Base-by-base conservation (phyloP, 2,888 invertebrate genomes). In the Pammene aurita region DNA sequence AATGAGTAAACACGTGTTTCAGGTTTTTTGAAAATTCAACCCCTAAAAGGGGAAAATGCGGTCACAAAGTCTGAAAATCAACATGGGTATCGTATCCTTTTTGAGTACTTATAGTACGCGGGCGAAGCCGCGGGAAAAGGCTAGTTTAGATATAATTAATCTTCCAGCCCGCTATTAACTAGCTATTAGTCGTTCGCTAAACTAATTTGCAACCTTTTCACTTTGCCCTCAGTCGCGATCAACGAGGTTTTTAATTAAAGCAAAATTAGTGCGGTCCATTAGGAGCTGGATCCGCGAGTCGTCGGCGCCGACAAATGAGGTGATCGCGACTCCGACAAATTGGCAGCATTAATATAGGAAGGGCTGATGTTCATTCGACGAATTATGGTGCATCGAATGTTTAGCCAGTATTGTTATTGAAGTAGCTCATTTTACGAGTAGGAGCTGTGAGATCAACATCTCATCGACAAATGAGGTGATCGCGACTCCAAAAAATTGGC, bases 401-500 rank as follows among this genome's bases (percentile, higher is more conserved):
- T 68, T 16, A 38, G 14, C 38, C 9, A 9, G 6, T 9, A 38
- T 26, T 26, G 26, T 5, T 9, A 38, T 26, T 26, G 26, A 26
- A 26, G 1, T 26, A 1, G 26, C 26, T 26, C 26, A 4, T 26
- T 26, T 26, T 26, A 26, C 2, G 4, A 26, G 26, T 26, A 26
- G 26, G 4, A 26, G 26, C 26, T 26, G 26, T 26, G 26, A 26
- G 26, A 26, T 26, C 26, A 4, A 26, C 26, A 4, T n/a, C n/a
- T n/a, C n/a, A n/a, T n/a, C 80, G 80, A 86, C 86, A 88, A 89
- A 89, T 86, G 87, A 85, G 85, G 79, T 79, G 88, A 89, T 89
- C 88, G 87, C 87, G 86, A 87, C 84, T 88, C 84, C 82, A 88
- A 91, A 90, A 89, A 91, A 91, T 90, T 89, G 90, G 87, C 88